Conservation (phyloP, 1,140 invertebrate genomes). For the Heliconius nattereri region DNA sequence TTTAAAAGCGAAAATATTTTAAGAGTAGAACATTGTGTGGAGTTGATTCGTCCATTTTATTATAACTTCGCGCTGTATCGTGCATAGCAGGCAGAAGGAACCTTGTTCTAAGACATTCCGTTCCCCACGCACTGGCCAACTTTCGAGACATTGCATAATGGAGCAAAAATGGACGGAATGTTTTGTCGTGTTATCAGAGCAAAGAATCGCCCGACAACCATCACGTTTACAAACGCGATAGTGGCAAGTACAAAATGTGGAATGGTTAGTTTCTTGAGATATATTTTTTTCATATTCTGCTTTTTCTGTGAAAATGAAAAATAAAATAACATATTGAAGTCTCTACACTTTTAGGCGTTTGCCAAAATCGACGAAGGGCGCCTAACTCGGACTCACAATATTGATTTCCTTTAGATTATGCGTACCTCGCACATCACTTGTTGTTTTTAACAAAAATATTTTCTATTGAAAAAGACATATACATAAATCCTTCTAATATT, state of each 20-base stretch:
- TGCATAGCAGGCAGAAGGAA: not conserved
- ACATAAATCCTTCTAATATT: too few relatives aligned
- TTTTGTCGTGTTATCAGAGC: not conserved
- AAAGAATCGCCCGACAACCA: not conserved
- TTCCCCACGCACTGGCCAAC: not conserved
- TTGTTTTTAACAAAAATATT: not conserved
- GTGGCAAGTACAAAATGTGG: too few relatives aligned
- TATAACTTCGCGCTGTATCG: not conserved
- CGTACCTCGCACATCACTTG: constrained; percentile 34
- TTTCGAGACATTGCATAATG: not conserved
- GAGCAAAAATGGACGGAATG: not conserved
- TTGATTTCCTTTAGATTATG: constrained; percentile 68
- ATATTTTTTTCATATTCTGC: too few relatives aligned
- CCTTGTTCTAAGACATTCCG: not conserved
- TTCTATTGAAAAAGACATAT: not conserved
- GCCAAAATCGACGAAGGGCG: constrained; percentile 58
- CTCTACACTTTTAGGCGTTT: constrained; percentile 27
- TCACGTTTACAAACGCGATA: not conserved
- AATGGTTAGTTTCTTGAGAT: too few relatives aligned
- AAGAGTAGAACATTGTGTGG: constrained; percentile 40
- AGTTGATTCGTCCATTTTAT: not conserved
- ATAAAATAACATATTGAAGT: not conserved
- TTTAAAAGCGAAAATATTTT: constrained; percentile 63
- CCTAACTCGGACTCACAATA: constrained; percentile 58
- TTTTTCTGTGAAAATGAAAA: too few relatives aligned